phyloP scores from a whole-genome alignment of 2,888 invertebrate species.

The Tanypteryx hageni region DNA sequence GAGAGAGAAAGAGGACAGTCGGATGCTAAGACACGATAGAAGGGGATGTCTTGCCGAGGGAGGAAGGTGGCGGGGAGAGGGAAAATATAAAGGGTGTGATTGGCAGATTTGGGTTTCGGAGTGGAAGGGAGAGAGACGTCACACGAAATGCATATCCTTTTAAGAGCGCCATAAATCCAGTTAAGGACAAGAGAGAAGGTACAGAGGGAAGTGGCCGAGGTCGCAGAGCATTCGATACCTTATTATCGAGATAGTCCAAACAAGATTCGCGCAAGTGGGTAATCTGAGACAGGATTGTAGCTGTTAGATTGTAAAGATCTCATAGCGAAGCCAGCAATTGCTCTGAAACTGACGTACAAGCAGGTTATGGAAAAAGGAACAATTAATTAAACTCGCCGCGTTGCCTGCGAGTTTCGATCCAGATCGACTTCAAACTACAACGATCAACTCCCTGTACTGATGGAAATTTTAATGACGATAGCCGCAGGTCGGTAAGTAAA shows the following conservation, averaged over 20 bases:
- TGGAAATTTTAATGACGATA: no score
- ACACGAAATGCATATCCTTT: constrained; percentile 36
- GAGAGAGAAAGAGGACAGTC: background rate
- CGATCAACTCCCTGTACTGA: no score
- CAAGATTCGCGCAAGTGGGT: background rate
- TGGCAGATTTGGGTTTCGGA: constrained; percentile 17
- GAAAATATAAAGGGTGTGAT: constrained; percentile 17
- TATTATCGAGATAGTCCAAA: background rate
- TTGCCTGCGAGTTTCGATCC: no score
- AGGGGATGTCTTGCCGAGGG: constrained; percentile 5
- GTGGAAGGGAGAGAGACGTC: background rate
- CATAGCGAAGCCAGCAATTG: background rate
- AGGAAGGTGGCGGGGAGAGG: background rate
- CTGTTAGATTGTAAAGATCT: background rate
- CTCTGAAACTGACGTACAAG: no score
- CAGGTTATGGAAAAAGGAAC: no score
- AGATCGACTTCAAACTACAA: no score
- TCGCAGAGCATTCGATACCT: background rate
- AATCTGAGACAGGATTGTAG: background rate
- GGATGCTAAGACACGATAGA: constrained; percentile 41
- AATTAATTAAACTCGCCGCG: no score
- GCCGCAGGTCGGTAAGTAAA: no score
- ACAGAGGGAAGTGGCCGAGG: background rate
- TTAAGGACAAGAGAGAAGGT: background rate
- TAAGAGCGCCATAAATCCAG: constrained; percentile 13